Evolutionary conservation across 1,140 invertebrate genomes (phyloP).

Genomic region (Drosophila grimshawi): DNA sequence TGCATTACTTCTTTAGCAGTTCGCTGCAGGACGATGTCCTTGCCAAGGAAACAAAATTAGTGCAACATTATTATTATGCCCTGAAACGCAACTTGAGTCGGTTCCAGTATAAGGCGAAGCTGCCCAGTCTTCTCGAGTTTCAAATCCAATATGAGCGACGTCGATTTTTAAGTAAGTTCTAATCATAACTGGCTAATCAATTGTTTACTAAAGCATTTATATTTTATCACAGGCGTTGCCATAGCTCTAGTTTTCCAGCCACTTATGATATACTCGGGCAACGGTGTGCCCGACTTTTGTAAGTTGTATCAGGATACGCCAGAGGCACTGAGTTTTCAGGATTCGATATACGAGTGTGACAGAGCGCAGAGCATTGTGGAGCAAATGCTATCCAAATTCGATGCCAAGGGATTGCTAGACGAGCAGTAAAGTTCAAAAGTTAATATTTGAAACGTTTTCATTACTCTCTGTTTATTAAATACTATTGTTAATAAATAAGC

Average conservation of each 20-base stretch:
- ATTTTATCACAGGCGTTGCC: constrained; percentile 21
- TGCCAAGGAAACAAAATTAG: constrained; percentile 44
- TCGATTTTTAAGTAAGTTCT: constrained; percentile 58
- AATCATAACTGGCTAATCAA: neutral
- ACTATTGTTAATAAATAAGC: neutral
- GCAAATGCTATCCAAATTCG: constrained; percentile 43
- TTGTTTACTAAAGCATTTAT: neutral
- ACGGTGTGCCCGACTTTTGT: constrained; percentile 43
- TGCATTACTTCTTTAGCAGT: constrained; percentile 74
- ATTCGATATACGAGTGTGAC: constrained; percentile 40
- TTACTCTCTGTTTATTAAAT: neutral
- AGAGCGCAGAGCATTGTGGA: constrained; percentile 33
- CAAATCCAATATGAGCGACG: constrained; percentile 57
- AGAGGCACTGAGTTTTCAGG: constrained; percentile 42
- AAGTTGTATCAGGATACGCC: constrained; percentile 48
- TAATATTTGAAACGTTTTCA: too few species aligned
- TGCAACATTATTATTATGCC: constrained; percentile 57
- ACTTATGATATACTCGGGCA: constrained; percentile 51
- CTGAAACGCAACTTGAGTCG: constrained; percentile 41
- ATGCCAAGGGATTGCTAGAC: constrained; percentile 63
- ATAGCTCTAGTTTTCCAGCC: constrained; percentile 47
- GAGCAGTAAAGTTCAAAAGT: constrained; percentile 21
- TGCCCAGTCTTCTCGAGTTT: constrained; percentile 63
- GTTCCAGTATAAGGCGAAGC: constrained; percentile 43
- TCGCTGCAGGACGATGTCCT: constrained; percentile 58